Conservation (phyloP, 1,140 invertebrate species). For the Mizuhopecten yessoensis region DNA sequence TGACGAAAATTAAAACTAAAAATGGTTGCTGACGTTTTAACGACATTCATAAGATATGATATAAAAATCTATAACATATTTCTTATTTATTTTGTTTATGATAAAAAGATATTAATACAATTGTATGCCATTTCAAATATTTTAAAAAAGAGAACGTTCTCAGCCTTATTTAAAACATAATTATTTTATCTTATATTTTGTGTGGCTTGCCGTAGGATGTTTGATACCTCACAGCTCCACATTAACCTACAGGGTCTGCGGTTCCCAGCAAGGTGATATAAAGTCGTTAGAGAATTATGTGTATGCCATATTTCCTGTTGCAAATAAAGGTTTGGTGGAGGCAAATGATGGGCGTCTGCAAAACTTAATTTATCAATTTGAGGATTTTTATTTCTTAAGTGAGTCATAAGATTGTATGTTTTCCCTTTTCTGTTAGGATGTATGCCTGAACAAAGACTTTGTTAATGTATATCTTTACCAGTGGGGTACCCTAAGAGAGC, state of each 20-base stretch:
- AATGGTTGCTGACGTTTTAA: too few relatives aligned
- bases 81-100: too few relatives aligned
- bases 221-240: too few relatives aligned
- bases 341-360: not conserved
- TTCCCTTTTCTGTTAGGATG: not conserved
- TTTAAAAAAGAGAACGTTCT: too few relatives aligned
- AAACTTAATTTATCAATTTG: not conserved
- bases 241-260: not conserved
- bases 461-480: not conserved
- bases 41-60: too few relatives aligned
- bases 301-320: not conserved
- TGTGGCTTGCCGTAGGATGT: too few relatives aligned
- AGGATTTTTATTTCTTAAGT: not conserved
- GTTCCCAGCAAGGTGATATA: not conserved
- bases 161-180: too few relatives aligned
- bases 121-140: too few relatives aligned
- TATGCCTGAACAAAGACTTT: not conserved
- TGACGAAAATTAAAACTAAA: too few relatives aligned
- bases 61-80: too few relatives aligned
- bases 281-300: not conserved
- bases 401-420: not conserved
- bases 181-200: too few relatives aligned
- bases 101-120: too few relatives aligned
- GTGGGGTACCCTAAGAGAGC: not conserved
- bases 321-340: not conserved